Percentiles rank a stretch among this genome's conserved stretches.
Evolutionary conservation across 2,888 invertebrate genomes (phyloP).

Genomic region (Laspeyria flexula): DNA sequence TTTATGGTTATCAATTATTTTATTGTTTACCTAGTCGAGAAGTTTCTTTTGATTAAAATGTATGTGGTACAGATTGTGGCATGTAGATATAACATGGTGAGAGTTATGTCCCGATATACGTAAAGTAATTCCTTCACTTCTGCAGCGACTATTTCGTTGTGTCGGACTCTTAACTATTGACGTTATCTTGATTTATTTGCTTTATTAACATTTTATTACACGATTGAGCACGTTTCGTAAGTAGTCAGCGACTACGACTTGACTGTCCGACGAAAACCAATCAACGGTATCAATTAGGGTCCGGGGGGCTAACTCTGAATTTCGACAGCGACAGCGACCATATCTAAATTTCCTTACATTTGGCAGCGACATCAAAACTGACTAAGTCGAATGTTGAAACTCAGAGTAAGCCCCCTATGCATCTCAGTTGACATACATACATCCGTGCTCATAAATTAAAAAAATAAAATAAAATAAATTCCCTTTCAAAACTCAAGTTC

Average conservation of each 20-base stretch:
- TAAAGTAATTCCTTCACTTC: conserved; percentile 67
- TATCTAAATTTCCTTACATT: too few species aligned
- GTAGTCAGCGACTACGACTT: conserved; percentile 43
- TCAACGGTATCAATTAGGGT: not conserved
- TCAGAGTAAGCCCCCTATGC: too few species aligned
- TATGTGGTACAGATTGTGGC: conserved; percentile 17
- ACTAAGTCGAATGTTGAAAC: too few species aligned
- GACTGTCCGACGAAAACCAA: conserved; percentile 36
- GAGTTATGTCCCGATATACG: conserved; percentile 67
- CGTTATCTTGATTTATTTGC: conserved; percentile 82
- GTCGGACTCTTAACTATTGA: conserved; percentile 77
- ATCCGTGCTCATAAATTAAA: too few species aligned
- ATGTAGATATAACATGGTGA: conserved; percentile 37
- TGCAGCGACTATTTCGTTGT: conserved; percentile 71
- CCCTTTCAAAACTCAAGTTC: too few species aligned
- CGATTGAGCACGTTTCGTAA: conserved; percentile 67
- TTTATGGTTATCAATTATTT: too few species aligned
- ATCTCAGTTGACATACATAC: too few species aligned
- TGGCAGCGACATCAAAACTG: too few species aligned
- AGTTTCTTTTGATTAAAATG: conserved; percentile 19
- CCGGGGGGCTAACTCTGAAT: too few species aligned
- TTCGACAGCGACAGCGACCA: too few species aligned
- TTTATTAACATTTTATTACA: conserved; percentile 83
- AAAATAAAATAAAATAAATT: too few species aligned
- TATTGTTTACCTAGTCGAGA: too few species aligned